Conservation (phyloP, 1,140 invertebrate genomes). For the Sinonovacula constricta region DNA sequence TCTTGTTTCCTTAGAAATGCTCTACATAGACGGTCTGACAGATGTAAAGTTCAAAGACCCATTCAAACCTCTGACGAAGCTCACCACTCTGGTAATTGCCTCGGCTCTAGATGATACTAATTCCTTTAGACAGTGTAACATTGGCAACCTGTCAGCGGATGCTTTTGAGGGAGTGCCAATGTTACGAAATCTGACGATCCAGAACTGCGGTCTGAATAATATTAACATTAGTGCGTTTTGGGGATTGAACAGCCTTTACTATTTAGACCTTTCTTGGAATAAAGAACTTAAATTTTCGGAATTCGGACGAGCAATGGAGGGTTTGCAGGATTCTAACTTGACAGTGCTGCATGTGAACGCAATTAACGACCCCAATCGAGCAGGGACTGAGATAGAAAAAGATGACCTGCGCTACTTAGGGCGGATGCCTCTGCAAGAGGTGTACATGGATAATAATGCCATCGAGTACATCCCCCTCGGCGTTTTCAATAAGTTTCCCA, state of each 20-base stretch:
- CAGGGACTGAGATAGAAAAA: conserved; percentile 9
- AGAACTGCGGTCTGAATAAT: conserved; percentile 1
- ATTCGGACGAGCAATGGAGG: conserved; percentile 2
- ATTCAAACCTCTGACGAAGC: conserved; percentile 11
- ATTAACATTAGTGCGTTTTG: neutral
- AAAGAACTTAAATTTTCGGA: conserved; percentile 4
- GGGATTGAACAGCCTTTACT: neutral
- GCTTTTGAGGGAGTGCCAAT: conserved; percentile 17
- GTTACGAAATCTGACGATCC: conserved; percentile 6
- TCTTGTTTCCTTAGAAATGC: neutral
- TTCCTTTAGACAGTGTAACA: neutral
- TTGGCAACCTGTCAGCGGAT: neutral
- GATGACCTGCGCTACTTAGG: conserved; percentile 5
- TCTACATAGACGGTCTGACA: conserved; percentile 14
- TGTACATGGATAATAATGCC: conserved; percentile 26
- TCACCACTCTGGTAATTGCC: conserved; percentile 1
- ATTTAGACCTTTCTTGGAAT: conserved; percentile 34
- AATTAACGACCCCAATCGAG: conserved; percentile 14
- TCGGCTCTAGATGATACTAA: neutral
- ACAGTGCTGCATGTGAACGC: conserved; percentile 20
- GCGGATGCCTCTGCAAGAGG: conserved; percentile 13
- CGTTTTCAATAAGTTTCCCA: conserved; percentile 10
- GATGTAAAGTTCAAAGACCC: conserved; percentile 7
- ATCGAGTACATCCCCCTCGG: conserved; percentile 26
- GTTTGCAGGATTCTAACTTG: conserved; percentile 4